Evolutionary conservation across 2,888 invertebrate genomes (phyloP).

Genomic region (Acrobasis repandana): DNA sequence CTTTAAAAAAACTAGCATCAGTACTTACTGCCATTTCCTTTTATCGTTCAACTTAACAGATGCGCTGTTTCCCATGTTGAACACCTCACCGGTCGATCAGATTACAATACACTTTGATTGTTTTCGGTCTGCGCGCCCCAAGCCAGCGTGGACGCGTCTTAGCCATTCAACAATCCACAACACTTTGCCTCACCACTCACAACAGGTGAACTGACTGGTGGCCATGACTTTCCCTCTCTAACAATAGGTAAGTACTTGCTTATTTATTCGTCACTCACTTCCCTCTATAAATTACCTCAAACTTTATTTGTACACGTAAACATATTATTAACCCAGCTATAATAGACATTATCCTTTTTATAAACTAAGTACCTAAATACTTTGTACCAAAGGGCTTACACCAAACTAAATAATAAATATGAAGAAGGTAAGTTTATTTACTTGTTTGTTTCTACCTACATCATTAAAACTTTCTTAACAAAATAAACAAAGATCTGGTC

Average conservation of each 20-base stretch:
- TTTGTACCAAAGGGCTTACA: too few species aligned
- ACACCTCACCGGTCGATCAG: constrained; percentile 1
- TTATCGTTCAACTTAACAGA: constrained; percentile 73
- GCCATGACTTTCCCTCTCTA: constrained; percentile 66
- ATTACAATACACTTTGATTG: constrained; percentile 3
- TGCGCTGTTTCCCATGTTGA: constrained; percentile 71
- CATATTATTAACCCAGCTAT: too few species aligned
- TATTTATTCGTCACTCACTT: constrained; percentile 8
- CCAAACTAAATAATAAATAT: too few species aligned
- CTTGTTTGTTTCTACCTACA: too few species aligned
- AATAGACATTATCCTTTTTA: too few species aligned
- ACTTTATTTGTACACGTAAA: too few species aligned
- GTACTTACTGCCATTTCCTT: constrained; percentile 73
- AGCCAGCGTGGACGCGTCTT: constrained; percentile 44
- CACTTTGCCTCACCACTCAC: constrained; percentile 42
- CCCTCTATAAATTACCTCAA: constrained; percentile 1
- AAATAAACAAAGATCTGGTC: too few species aligned
- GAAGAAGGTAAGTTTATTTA: too few species aligned
- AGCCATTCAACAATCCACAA: constrained; percentile 47
- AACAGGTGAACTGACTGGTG: constrained; percentile 40
- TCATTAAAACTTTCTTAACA: too few species aligned
- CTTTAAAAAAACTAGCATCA: not conserved
- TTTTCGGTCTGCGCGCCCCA: constrained; percentile 6
- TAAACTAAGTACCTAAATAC: too few species aligned
- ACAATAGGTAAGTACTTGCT: not conserved